Conservation (phyloP, 2,888 invertebrate species). For the Chalcosyrphus nemorum region DNA sequence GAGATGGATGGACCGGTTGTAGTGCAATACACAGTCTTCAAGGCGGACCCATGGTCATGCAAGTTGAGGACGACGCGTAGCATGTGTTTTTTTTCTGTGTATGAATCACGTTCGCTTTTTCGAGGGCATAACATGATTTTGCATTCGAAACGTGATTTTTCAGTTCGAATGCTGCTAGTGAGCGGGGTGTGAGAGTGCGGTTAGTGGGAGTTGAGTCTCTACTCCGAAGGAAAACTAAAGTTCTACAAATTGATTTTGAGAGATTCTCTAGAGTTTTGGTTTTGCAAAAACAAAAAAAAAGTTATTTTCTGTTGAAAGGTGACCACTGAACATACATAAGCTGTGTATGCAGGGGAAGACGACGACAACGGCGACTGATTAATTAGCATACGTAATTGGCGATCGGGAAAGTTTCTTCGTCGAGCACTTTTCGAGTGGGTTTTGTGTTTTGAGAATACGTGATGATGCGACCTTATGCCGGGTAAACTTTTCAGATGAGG, state of each 20-base stretch:
- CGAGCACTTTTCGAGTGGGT: conserved; percentile 22
- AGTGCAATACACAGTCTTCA: conserved; percentile 32
- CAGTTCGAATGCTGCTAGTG: background rate
- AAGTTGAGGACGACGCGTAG: conserved; percentile 26
- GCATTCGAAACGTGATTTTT: conserved; percentile 72
- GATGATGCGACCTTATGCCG: conserved; percentile 35
- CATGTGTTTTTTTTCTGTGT: conserved; percentile 50
- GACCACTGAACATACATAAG: conserved; percentile 17
- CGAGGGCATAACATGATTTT: conserved; percentile 63
- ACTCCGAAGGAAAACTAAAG: conserved; percentile 48
- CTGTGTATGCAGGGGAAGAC: background rate
- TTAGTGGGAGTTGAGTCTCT: conserved; percentile 30
- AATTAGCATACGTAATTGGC: conserved; percentile 81
- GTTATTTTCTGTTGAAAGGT: conserved; percentile 28
- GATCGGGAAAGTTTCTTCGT: conserved; percentile 77
- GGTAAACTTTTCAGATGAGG: conserved; percentile 20
- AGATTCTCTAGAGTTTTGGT: conserved; percentile 42
- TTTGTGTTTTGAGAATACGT: conserved; percentile 53
- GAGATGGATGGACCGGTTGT: conserved; percentile 51
- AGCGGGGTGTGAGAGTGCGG: conserved; percentile 20
- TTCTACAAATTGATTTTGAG: conserved; percentile 67
- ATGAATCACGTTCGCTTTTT: conserved; percentile 59
- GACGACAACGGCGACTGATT: conserved; percentile 76
- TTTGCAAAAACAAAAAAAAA: conserved; percentile 5
- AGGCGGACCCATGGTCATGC: conserved; percentile 11